A percentile compares a stretch with the other conserved stretches of the same genome.
phyloP scores from a whole-genome alignment of 2,113 vertebrate genomes.

The Talpa occidentalis region DNA sequence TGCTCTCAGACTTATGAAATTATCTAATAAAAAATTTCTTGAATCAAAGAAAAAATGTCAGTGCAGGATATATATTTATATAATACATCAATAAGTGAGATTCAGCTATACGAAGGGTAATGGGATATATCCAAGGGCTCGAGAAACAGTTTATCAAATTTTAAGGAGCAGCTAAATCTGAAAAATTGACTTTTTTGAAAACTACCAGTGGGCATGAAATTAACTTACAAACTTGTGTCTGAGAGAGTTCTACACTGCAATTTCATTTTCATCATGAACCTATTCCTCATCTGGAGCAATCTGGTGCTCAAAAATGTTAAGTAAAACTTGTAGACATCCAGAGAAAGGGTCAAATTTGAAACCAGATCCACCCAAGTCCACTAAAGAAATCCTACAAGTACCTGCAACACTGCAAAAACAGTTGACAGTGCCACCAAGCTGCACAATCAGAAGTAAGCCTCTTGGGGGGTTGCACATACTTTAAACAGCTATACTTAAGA shows the following conservation, averaged over 20 bases:
- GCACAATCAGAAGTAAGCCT: too few relatives aligned
- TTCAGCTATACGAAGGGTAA: neutral
- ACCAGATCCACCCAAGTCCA: neutral
- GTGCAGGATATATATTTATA: neutral
- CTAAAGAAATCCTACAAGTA: neutral
- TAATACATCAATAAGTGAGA: neutral
- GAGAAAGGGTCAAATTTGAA: neutral
- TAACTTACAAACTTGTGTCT: neutral
- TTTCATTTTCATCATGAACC: neutral
- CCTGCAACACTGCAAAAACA: neutral
- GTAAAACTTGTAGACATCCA: neutral
- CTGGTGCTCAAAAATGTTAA: neutral
- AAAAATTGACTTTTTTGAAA: neutral
- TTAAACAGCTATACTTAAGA: neutral
- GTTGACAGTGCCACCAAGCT: too few relatives aligned
- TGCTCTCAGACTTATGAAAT: neutral
- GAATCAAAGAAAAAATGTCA: neutral
- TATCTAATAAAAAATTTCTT: neutral
- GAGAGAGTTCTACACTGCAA: neutral
- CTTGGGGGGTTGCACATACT: neutral
- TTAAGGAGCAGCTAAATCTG: neutral
- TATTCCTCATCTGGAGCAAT: neutral
- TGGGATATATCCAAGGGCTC: neutral
- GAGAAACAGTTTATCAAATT: neutral
- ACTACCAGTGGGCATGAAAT: neutral